Evolutionary conservation across 2,113 vertebrate genomes (phyloP).

Genomic region (Syrmaticus mikado): DNA sequence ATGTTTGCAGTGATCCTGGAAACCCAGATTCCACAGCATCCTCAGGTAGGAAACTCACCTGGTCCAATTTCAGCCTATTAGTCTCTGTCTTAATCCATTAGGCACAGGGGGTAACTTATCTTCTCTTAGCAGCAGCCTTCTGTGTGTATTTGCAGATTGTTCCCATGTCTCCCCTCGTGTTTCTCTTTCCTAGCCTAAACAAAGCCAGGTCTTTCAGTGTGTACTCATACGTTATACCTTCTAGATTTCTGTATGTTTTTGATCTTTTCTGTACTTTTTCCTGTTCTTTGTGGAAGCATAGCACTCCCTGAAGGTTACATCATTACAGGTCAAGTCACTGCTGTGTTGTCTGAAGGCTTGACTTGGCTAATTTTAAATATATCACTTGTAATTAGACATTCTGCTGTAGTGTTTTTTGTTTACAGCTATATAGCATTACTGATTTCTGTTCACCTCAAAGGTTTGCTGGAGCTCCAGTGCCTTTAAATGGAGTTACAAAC

Average conservation of each 20-base stretch:
- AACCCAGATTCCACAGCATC: neutral
- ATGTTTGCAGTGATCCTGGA: neutral
- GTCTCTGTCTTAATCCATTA: neutral
- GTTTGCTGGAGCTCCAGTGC: neutral
- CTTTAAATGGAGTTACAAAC: neutral
- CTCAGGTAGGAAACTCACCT: neutral
- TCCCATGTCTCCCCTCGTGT: neutral
- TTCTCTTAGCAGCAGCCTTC: neutral
- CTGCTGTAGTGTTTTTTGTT: neutral
- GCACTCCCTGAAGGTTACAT: neutral
- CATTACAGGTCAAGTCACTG: neutral
- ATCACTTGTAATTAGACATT: neutral
- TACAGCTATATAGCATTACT: neutral
- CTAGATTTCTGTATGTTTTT: neutral
- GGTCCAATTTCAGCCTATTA: neutral
- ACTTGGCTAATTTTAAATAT: neutral
- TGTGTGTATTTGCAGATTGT: neutral
- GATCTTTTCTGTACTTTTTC: neutral
- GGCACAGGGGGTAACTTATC: neutral
- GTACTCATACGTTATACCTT: neutral
- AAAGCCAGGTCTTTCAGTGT: neutral
- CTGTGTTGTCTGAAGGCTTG: neutral
- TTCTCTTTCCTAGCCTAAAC: neutral
- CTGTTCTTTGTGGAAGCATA: neutral
- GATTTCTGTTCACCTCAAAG: neutral